phyloP scores from a whole-genome alignment of 2,888 invertebrate genomes.

The Rotaria magnacalcarata region DNA sequence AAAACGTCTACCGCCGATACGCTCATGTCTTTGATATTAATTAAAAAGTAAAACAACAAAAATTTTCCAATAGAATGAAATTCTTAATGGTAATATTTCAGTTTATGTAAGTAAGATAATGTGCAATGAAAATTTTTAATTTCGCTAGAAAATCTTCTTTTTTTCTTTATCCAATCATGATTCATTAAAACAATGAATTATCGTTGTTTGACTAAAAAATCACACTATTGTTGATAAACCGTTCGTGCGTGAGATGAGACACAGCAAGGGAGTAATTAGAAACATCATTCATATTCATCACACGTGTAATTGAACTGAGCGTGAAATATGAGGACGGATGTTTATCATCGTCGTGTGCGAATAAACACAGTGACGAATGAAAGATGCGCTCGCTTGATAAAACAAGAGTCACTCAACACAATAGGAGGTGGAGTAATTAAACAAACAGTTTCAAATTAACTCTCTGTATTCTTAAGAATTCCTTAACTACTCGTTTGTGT shows the following conservation, averaged over 20 bases:
- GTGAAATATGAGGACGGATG: slow-evolving; percentile 29
- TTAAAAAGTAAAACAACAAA: no score
- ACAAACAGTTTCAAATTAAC: background rate
- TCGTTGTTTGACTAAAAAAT: background rate
- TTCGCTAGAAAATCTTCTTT: no score
- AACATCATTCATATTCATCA: slow-evolving; percentile 18
- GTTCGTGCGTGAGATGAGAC: slow-evolving; percentile 31
- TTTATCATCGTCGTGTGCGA: slow-evolving; percentile 28
- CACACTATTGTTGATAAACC: slow-evolving; percentile 8
- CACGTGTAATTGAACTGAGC: slow-evolving; percentile 21
- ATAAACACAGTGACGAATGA: background rate
- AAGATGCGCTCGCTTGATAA: slow-evolving; percentile 26
- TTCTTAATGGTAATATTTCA: no score
- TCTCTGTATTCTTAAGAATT: background rate
- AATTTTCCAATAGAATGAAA: no score
- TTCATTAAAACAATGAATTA: no score
- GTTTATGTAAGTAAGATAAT: no score
- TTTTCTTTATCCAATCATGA: no score
- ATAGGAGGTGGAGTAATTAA: slow-evolving; percentile 6
- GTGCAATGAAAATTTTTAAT: no score
- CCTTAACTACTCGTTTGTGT: background rate
- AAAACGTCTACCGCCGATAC: no score
- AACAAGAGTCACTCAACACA: slow-evolving; percentile 14
- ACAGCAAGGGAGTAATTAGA: background rate
- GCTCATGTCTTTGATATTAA: no score